These are phyloP conservation scores for Xiphophorus maculatus DNA, from an alignment of 2,113 vertebrate species.

Conservation along the genomic window DNA sequence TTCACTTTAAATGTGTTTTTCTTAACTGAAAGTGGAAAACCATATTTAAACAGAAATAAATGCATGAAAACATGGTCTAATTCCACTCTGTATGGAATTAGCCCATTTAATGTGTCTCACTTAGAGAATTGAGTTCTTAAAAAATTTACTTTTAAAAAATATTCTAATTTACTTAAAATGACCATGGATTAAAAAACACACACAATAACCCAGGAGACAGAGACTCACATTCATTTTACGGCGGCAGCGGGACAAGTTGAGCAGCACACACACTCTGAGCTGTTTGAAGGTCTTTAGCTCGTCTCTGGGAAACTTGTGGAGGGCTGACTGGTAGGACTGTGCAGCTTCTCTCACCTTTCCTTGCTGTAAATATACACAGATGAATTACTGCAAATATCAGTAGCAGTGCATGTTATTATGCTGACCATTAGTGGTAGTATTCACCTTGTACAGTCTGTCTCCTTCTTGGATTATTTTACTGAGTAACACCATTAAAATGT, in stretches of 20 bases:
- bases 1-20: too few species aligned
- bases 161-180: too few species aligned
- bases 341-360: constrained; percentile 95
- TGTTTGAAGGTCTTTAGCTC: constrained; percentile 95
- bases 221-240: constrained; percentile 95
- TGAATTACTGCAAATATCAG: background rate
- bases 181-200: background rate
- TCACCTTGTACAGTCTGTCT: constrained; percentile 97
- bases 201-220: background rate
- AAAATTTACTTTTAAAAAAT: too few species aligned
- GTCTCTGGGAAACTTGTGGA: constrained; percentile 98
- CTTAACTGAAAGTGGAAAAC: too few species aligned
- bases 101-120: too few species aligned
- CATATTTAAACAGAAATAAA: too few species aligned
- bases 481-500: constrained; percentile 98
- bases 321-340: constrained; percentile 94
- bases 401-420: background rate
- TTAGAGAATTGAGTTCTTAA: too few species aligned
- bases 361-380: constrained; percentile 78
- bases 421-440: background rate
- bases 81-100: too few species aligned
- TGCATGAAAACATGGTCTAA: too few species aligned
- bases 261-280: constrained; percentile 93
- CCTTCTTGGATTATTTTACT: constrained; percentile 99
- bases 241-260: constrained; percentile 96